Evolutionary conservation across 1,140 invertebrate species (phyloP).

Genomic region (Potamilus streckersoni): DNA sequence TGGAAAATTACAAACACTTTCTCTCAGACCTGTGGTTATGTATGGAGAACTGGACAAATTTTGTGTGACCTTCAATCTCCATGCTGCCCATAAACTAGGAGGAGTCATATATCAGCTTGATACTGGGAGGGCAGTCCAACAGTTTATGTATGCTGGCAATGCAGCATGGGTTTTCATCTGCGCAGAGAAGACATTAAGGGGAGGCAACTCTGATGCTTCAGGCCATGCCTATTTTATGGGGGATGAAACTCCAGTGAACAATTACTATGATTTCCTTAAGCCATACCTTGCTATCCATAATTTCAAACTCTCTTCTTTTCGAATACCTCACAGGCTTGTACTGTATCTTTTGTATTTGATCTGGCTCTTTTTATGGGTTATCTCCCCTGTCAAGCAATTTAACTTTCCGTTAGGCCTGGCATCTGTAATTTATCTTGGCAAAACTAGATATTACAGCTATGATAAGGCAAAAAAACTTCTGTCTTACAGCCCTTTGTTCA

Average conservation of each 20-base stretch:
- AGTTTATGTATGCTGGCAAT: slow-evolving; percentile 77
- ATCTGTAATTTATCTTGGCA: slow-evolving; percentile 71
- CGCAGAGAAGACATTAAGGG: slow-evolving; percentile 56
- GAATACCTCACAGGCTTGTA: slow-evolving; percentile 68
- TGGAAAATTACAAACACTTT: slow-evolving; percentile 70
- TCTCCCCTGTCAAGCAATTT: slow-evolving; percentile 55
- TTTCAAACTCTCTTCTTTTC: slow-evolving; percentile 57
- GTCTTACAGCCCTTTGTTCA: slow-evolving; percentile 74
- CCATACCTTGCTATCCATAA: slow-evolving; percentile 69
- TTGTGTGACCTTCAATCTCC: slow-evolving; percentile 72
- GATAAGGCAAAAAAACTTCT: slow-evolving; percentile 73
- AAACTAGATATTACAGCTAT: slow-evolving; percentile 75
- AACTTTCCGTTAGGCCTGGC: slow-evolving; percentile 43
- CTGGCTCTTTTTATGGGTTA: slow-evolving; percentile 66
- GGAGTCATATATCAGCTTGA: slow-evolving; percentile 69
- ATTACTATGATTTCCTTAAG: slow-evolving; percentile 73
- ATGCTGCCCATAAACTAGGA: slow-evolving; percentile 68
- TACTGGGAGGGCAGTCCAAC: slow-evolving; percentile 64
- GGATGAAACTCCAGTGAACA: slow-evolving; percentile 76
- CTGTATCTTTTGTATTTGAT: slow-evolving; percentile 71
- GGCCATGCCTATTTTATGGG: slow-evolving; percentile 76
- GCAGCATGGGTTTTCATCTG: slow-evolving; percentile 77
- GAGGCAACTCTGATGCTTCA: too few species aligned
- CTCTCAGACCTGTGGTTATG: slow-evolving; percentile 75
- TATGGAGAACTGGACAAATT: slow-evolving; percentile 78